Percentiles rank a stretch among this genome's conserved stretches.
Conservation (phyloP, 2,888 invertebrate species). For the Lacanobia oleracea region DNA sequence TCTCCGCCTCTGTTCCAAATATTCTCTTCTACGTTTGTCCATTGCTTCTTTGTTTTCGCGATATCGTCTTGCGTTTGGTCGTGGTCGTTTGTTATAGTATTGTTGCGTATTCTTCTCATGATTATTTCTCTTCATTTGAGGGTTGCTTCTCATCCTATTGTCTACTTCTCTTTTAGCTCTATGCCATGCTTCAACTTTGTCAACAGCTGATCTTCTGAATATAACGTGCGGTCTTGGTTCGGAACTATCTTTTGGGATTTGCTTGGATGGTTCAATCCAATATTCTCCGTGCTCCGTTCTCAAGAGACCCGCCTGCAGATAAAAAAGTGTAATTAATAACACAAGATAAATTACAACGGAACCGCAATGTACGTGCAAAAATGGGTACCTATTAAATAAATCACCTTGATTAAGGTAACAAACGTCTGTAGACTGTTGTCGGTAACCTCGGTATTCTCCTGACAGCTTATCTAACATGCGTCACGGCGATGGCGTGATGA, state of each 20-base stretch:
- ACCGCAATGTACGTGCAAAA: slow-evolving; percentile 36
- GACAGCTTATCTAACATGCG: slow-evolving; percentile 60
- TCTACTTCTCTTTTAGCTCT: slow-evolving; percentile 81
- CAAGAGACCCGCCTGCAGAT: slow-evolving; percentile 92
- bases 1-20: slow-evolving; percentile 81
- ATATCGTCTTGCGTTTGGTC: slow-evolving; percentile 86
- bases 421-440: slow-evolving; percentile 48
- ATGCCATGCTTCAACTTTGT: slow-evolving; percentile 83
- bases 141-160: slow-evolving; percentile 64
- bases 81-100: slow-evolving; percentile 72
- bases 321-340: slow-evolving; percentile 60
- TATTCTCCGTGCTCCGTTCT: slow-evolving; percentile 92
- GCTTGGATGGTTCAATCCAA: slow-evolving; percentile 93
- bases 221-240: slow-evolving; percentile 92
- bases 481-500: slow-evolving; percentile 60
- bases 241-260: slow-evolving; percentile 80
- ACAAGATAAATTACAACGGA: slow-evolving; percentile 45
- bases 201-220: slow-evolving; percentile 92
- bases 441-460: slow-evolving; percentile 54
- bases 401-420: slow-evolving; percentile 62
- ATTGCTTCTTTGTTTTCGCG: slow-evolving; percentile 91
- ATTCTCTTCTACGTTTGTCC: slow-evolving; percentile 83
- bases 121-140: slow-evolving; percentile 85
- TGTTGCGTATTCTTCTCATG: slow-evolving; percentile 86
- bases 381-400: slow-evolving; percentile 52